Evolutionary conservation across 2,888 invertebrate genomes (phyloP), one percentile per base, ranked within the genome.

Genomic region (Endomychus coccineus): DNA sequence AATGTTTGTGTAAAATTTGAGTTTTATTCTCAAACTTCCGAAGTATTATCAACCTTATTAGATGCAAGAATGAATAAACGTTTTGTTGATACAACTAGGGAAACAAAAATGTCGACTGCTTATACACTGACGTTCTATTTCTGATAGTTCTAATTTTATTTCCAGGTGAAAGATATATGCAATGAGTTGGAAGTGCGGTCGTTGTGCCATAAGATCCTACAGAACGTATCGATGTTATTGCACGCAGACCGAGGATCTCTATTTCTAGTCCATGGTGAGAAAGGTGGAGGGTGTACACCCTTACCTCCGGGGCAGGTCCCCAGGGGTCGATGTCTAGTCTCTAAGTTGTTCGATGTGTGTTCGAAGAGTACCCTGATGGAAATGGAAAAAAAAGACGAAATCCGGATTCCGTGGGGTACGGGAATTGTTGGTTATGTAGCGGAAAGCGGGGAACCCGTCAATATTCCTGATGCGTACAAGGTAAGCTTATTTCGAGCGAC

Each of bases 401-500:
- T 94, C 54, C 74, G 83, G 58, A 88, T 95, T 62, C 88, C 92
- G 13, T 92, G 94, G 88, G 94, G 94, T 34, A 85, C 83, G 34
- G 95, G 95, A 37, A 94, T 95, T 58, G 92, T 92, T 21, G 95
- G 94, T 9, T 87, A 86, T 67, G 94, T 94, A 27, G 95, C 94
- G 11, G 84, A 88, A 61, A 88, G 87, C 59, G 92, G 92, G 35
- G 86, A 87, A 59, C 81, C 88, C 7, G 88, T 94, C 59, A 95
- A 94, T 70, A 94, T 95, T 66, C 89, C 90, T 39, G 91, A 95
- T 66, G 94, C 92, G 35, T 95, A 95, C 69, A 81, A 91, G 83
- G 88, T 84, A 59, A 61, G 58, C 41, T 44, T 7, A 12, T 31
- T 5, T 25, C n/a, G n/a, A n/a, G n/a, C n/a, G n/a, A n/a, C n/a